phyloP scores from a whole-genome alignment of 2,797 vertebrate genomes.

The Chelon auratus region DNA sequence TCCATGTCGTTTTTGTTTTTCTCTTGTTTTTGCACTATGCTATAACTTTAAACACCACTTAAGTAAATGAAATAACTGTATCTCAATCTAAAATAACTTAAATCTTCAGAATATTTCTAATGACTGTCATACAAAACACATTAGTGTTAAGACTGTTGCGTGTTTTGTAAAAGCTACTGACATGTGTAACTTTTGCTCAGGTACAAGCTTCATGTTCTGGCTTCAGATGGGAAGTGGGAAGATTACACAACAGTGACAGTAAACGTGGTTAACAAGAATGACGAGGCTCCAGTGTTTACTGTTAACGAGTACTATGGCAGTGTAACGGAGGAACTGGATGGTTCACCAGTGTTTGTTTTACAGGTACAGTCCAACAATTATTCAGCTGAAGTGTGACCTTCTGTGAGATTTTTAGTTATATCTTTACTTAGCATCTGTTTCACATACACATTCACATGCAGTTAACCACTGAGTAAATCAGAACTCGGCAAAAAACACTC shows the following conservation, averaged over 20 bases:
- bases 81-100: too few species aligned
- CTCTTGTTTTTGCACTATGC: background rate
- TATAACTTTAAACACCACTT: background rate
- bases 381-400: background rate
- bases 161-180: slow-evolving; percentile 1
- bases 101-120: too few species aligned
- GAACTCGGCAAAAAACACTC: too few species aligned
- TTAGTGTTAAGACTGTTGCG: background rate
- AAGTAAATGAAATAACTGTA: too few species aligned
- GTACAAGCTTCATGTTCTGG: slow-evolving; percentile 89
- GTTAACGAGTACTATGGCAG: slow-evolving; percentile 91
- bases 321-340: slow-evolving; percentile 90
- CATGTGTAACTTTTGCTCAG: slow-evolving; percentile 36
- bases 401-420: background rate
- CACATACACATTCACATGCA: too few species aligned
- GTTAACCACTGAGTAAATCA: too few species aligned
- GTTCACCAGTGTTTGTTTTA: slow-evolving; percentile 89
- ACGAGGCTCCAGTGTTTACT: slow-evolving; percentile 91
- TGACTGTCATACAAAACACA: too few species aligned
- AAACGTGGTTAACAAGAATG: slow-evolving; percentile 91
- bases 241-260: slow-evolving; percentile 87
- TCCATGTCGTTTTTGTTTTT: background rate
- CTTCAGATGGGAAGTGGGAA: slow-evolving; percentile 94
- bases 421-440: background rate
- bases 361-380: slow-evolving; percentile 81